These are phyloP conservation scores for Drosophila nigrodunni DNA, from an alignment of 1,140 invertebrate genomes.

Conservation along the genomic window DNA sequence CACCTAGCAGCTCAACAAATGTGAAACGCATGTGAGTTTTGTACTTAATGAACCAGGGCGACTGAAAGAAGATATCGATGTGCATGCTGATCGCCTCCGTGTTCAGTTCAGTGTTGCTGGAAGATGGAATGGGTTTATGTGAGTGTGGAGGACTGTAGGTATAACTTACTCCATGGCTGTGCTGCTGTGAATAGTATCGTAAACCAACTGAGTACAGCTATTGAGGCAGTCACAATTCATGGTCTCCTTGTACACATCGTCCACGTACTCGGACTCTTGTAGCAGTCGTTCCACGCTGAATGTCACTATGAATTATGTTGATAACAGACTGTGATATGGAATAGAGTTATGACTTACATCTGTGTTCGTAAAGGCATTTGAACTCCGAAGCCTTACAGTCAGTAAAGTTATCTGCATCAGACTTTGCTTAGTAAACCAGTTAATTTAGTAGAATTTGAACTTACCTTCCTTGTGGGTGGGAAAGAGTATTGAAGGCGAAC, in stretches of 20 bases:
- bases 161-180: conserved; percentile 52
- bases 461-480: conserved; percentile 53
- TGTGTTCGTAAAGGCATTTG: conserved; percentile 69
- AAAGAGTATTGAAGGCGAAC: conserved; percentile 68
- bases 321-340: background rate
- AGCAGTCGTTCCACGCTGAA: conserved; percentile 56
- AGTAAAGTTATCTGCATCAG: conserved; percentile 65
- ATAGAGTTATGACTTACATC: conserved; percentile 46
- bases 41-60: conserved; percentile 67
- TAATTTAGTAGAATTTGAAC: background rate
- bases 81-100: conserved; percentile 34
- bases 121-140: background rate
- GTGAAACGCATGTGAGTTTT: conserved; percentile 73
- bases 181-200: conserved; percentile 46
- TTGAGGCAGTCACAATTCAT: conserved; percentile 74
- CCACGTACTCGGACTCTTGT: conserved; percentile 57
- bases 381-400: conserved; percentile 70
- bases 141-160: background rate
- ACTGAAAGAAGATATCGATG: conserved; percentile 68
- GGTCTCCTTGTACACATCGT: conserved; percentile 41
- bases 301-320: conserved; percentile 30
- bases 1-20: conserved; percentile 77
- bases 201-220: conserved; percentile 70
- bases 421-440: background rate
- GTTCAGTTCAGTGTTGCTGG: conserved; percentile 41